Evolutionary conservation across 2,113 vertebrate species (phyloP), one percentile per base, ranked within the genome.

Genomic region (Mixornis gularis): DNA sequence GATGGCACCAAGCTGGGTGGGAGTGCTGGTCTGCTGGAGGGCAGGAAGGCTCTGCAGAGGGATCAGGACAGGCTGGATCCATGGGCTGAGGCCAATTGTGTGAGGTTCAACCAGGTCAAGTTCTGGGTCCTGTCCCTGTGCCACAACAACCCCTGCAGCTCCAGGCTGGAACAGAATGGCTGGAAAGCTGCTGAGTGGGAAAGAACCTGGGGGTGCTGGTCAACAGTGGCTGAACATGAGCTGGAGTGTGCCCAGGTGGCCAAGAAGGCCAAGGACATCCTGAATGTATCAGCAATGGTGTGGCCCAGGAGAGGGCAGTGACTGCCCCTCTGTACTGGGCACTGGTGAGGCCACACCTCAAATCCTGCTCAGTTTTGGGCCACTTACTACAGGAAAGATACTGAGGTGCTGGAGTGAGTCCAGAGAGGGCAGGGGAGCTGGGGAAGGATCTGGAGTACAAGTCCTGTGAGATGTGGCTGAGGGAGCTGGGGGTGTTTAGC

Each of bases 391-490:
- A 48, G 46, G 48, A 46, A 12, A 20, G 56, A 36, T 41, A 7
- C 1, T 10, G 36, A 58, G 36, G 18, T 7, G 32, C 36, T 36
- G 25, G 5, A 56, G 14, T 0, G 1, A 6, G 41, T 14, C 56
- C 25, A 32, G 34, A 63, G 58, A 36, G 13, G 6, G 19, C 1
- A 34, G 0, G 8, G 1, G 16, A 55, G 34, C 16, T 70, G n/a
- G 1, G 20, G 3, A 34, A 55, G 25, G 25, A 8, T 9, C 9
- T 79, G 56, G 25, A 55, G 20, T 7, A 63, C 25, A 48, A 10
- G 1, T 34, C 3, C 20, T 12, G 34, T n/a, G 12, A n/a, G 12
- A 6, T 41, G 17, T 3, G 12, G 13, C 30, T 40, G 24, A 55
- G 30, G 41, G 7, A 55, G 11, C 17, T 63, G 56, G 17, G 19